Percentiles rank a stretch among this genome's conserved stretches.
Conservation (phyloP, 2,113 vertebrate species). For the Corythornis cristatus region DNA sequence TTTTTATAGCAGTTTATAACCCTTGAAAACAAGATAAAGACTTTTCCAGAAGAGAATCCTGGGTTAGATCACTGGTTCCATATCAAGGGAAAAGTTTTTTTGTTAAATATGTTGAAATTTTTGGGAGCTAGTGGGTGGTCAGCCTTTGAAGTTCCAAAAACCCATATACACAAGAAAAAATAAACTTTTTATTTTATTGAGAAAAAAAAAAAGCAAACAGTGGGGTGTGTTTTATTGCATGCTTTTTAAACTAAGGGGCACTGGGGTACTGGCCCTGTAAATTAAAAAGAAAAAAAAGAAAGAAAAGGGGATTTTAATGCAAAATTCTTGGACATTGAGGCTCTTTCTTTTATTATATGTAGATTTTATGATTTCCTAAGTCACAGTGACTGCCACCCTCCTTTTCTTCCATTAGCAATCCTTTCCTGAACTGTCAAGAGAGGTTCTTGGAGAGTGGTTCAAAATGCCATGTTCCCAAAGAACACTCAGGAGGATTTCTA, state of each 20-base stretch:
- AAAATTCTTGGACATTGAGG: background rate
- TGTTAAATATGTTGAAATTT: background rate
- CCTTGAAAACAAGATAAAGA: background rate
- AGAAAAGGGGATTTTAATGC: background rate
- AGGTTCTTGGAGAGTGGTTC: background rate
- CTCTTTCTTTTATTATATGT: background rate
- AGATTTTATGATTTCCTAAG: background rate
- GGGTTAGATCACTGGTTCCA: background rate
- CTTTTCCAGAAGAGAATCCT: conserved; percentile 7
- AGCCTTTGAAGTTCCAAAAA: background rate
- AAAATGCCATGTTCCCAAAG: background rate
- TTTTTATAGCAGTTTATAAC: background rate
- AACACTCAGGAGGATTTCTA: background rate
- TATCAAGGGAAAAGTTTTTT: background rate
- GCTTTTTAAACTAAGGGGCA: background rate
- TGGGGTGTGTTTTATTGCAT: background rate
- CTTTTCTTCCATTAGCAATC: background rate
- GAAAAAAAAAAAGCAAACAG: background rate
- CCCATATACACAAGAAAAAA: background rate
- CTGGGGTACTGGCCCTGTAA: background rate
- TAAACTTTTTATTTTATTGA: background rate
- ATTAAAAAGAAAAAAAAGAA: background rate
- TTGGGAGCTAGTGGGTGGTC: background rate
- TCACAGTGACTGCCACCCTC: background rate
- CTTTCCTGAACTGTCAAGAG: background rate